Evolutionary conservation across 2,797 vertebrate genomes (phyloP), one percentile per base, ranked within the genome.

Genomic region (Betta splendens): DNA sequence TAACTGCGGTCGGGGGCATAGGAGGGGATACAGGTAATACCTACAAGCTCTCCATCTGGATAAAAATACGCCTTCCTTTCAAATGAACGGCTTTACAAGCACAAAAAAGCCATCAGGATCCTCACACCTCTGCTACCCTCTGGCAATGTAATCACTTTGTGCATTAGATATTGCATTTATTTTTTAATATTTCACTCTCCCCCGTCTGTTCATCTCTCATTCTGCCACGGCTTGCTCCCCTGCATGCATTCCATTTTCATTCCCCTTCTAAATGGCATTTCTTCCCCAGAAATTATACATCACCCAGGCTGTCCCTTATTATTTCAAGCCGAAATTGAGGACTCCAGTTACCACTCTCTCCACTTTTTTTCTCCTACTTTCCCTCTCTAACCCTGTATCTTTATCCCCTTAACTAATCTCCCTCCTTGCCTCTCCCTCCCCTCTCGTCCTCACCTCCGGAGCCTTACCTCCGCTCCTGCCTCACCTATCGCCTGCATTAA

Each of bases 401-500:
- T 78, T 61, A 75, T 79, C 75, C 71, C 44, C 55, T 80, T 81
- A 69, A n/a, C n/a, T n/a, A n/a, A 77, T 77, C 75, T 74, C 66
- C 37, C 31, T 76, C 69, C 61, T 39, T 64, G 53, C 66, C 46
- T 53, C 54, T 47, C 45, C 86, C 69, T 32, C 68, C 52, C 43
- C 55, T 75, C 64, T 71, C 79, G 75, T 59, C 62, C 85, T 91
- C 90, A 88, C 46, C 73, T 67, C 63, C 5, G 42, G 58, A 60
- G 56, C 69, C 75, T 84, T 53, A 31, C 71, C 68, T 73, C 69
- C 53, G 49, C 50, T 69, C 69, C 42, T 86, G 75, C 88, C 86
- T 90, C 90, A 90, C 90, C 89, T 89, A 92, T 89, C 75, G 72
- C 81, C 71, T 23, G 64, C 81, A 92, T 90, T 93, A 88, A 93